These are phyloP conservation scores for Lycocerus yunnanus DNA, from an alignment of 2,888 invertebrate species.

Conservation along the genomic window DNA sequence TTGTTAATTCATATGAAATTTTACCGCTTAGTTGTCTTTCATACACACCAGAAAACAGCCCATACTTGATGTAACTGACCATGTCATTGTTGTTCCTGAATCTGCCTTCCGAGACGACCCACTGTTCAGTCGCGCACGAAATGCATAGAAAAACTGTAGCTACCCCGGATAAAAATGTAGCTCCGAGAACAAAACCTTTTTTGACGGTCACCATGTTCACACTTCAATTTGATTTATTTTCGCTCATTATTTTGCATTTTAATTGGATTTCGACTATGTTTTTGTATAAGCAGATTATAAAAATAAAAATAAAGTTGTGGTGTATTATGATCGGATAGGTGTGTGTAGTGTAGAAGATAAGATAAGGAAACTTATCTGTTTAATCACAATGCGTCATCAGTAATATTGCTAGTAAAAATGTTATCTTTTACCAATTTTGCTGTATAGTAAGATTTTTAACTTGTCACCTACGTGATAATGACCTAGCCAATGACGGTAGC, in stretches of 20 bases:
- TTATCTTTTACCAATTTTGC: too few species aligned
- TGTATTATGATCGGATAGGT: not conserved
- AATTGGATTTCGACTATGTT: not conserved
- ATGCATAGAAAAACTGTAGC: constrained; percentile 45
- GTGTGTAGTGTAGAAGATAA: not conserved
- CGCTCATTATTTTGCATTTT: not conserved
- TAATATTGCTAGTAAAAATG: too few species aligned
- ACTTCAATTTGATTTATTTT: not conserved
- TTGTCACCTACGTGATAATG: too few species aligned
- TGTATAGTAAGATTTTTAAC: too few species aligned
- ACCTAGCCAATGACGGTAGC: too few species aligned
- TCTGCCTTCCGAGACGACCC: constrained; percentile 42
- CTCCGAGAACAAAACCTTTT: constrained; percentile 41
- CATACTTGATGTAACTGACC: constrained; percentile 41
- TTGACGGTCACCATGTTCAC: constrained; percentile 46
- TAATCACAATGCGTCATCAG: too few species aligned
- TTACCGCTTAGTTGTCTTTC: constrained; percentile 34
- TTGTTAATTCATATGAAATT: constrained; percentile 42
- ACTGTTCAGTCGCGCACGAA: constrained; percentile 48
- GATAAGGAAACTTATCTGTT: not conserved
- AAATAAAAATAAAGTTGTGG: not conserved
- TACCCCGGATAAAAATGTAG: constrained; percentile 45
- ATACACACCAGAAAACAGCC: constrained; percentile 46
- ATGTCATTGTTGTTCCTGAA: constrained; percentile 6
- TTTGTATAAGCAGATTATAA: not conserved